These are phyloP conservation scores for Bubalus kerabau DNA, from an alignment of 2,113 vertebrate genomes.

Conservation along the genomic window DNA sequence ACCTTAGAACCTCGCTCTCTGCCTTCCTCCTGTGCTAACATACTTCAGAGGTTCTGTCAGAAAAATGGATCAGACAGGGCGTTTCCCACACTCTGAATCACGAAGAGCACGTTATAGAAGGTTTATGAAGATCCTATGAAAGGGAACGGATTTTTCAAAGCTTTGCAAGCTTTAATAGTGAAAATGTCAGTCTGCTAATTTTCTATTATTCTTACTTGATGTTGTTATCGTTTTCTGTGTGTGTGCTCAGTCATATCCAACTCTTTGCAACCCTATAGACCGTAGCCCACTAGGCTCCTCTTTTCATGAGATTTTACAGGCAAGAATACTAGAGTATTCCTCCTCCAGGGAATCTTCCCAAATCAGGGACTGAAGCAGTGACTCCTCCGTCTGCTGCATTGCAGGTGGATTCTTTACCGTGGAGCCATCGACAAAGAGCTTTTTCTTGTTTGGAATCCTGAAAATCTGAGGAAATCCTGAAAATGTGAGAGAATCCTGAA, in stretches of 20 bases:
- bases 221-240: background rate
- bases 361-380: background rate
- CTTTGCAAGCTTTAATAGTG: background rate
- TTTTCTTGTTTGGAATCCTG: background rate
- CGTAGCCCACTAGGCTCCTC: background rate
- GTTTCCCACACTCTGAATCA: slow-evolving; percentile 71
- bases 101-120: slow-evolving; percentile 71
- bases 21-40: slow-evolving; percentile 70
- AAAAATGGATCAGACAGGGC: slow-evolving; percentile 68
- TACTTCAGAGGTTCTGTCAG: slow-evolving; percentile 75
- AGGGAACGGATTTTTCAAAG: slow-evolving; percentile 33
- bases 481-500: background rate
- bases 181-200: background rate
- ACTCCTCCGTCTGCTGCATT: background rate
- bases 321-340: background rate
- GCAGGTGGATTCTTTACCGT: background rate
- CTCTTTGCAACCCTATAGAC: background rate
- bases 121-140: slow-evolving; percentile 42
- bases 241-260: background rate
- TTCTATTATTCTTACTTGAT: background rate
- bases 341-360: background rate
- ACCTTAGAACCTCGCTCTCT: slow-evolving; percentile 55
- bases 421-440: background rate
- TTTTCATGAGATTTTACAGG: background rate
- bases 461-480: background rate